Evolutionary conservation across 2,888 invertebrate species (phyloP), one percentile per base, ranked within the genome.

Genomic region (Ornithoptera alexandrae): DNA sequence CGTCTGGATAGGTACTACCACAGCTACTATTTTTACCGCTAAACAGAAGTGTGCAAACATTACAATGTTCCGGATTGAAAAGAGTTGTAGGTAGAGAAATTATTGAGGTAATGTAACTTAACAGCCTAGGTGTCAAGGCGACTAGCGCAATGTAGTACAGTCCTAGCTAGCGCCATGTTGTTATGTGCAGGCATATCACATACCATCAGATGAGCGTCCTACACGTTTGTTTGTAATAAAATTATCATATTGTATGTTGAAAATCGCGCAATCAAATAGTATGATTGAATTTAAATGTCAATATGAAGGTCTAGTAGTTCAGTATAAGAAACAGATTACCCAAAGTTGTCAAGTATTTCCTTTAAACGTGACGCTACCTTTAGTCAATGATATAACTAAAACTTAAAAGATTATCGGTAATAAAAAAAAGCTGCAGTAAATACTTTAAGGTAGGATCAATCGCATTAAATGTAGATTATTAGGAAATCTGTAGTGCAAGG

Each of bases 301-400:
- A 67, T 22, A 46, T 18, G 56, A 18, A 36, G 24, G 46, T 53
- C 50, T 39, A 36, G 10, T 39, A 30, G 17, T 63, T 39, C n/a
- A 53, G 56, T 24, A 59, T 30, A 64, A 67, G 30, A 67, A 68
- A 71, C 65, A 36, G 63, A 56, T 61, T 68, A 64, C 17, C 46
- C 50, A 53, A 58, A 59, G 30, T 59, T 53, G 59, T 59, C 46
- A 17, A 64, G 60, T n/a, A 42, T 61, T 61, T 65, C 24, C 57
- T 69, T 24, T 42, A 65, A 56, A 57, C 60, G 39, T 57, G 61
- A n/a, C 39, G 39, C 42, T 10, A 61, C 53, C 42, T 57, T 61
- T 50, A 30, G 18, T 24, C 53, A 69, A 30, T 42, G 3, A 17
- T 42, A 56, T 36, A 58, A 6, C 1, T 61, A 17, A 36, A 36